A percentile compares a stretch with the other conserved stretches of the same genome.
Conservation (phyloP, 23 tunicate genomes). For the Corella eumyota region DNA sequence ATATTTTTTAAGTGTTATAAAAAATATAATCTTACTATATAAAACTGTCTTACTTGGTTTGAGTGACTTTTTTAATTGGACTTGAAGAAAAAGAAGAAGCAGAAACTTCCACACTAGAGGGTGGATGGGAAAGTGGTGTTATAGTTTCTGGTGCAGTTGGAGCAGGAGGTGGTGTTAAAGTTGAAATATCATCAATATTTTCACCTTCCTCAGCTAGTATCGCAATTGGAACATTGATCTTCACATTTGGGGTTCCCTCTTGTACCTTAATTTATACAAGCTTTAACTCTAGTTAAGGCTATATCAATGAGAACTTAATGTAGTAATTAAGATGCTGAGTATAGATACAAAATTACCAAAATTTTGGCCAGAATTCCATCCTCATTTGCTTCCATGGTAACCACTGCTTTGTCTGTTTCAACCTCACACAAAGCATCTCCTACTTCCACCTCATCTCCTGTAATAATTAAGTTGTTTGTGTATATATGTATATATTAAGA, state of each 20-base stretch:
- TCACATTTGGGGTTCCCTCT: conserved; percentile 55
- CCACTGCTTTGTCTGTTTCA: conserved; percentile 92
- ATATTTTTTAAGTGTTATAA: too few species aligned
- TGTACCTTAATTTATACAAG: conserved; percentile 8
- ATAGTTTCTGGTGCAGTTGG: not conserved
- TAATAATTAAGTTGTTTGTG: not conserved
- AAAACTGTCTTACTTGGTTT: not conserved
- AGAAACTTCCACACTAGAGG: conserved; percentile 1
- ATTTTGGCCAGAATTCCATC: conserved; percentile 76
- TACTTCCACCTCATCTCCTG: conserved; percentile 54
- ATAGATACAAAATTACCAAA: conserved; percentile 8
- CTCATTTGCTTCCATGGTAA: conserved; percentile 72
- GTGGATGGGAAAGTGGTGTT: not conserved
- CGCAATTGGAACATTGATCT: conserved; percentile 58
- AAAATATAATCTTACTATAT: too few species aligned
- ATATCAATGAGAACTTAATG: not conserved
- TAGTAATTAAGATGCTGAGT: not conserved
- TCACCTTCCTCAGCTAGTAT: conserved; percentile 75
- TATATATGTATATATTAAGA: too few species aligned
- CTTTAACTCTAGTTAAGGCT: not conserved
- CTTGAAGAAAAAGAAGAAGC: not conserved
- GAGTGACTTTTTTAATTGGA: not conserved
- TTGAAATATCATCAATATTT: conserved; percentile 21
- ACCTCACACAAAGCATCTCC: conserved; percentile 93
- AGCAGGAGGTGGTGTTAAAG: conserved; percentile 4